A percentile compares a stretch with the other conserved stretches of the same genome.
phyloP scores from a whole-genome alignment of 2,888 invertebrate species.

The Noctua janthina region DNA sequence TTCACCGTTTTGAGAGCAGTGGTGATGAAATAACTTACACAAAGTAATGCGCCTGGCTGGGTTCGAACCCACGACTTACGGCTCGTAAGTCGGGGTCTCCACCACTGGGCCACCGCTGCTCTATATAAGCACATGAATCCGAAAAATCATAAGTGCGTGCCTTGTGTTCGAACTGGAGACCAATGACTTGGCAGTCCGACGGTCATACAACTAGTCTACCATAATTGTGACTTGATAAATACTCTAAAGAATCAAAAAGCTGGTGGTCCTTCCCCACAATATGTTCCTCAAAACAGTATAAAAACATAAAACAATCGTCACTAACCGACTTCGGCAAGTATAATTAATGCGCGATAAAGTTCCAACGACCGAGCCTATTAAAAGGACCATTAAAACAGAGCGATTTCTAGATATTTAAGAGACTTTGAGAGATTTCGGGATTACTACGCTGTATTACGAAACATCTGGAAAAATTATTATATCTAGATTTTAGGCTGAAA shows the following conservation, averaged over 20 bases:
- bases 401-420: constrained; percentile 50
- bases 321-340: constrained; percentile 62
- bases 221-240: background rate
- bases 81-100: too few relatives aligned
- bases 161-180: too few relatives aligned
- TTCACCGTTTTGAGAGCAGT: too few relatives aligned
- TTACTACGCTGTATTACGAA: constrained; percentile 33
- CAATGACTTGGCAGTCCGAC: too few relatives aligned
- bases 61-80: too few relatives aligned
- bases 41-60: too few relatives aligned
- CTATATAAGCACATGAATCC: too few relatives aligned
- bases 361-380: constrained; percentile 70
- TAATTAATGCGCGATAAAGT: constrained; percentile 72
- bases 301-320: constrained; percentile 68
- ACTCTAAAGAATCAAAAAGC: background rate
- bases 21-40: too few relatives aligned
- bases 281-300: constrained; percentile 32
- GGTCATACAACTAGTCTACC: too few relatives aligned
- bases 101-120: too few relatives aligned
- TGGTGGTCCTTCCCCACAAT: constrained; percentile 10
- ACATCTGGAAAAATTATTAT: constrained; percentile 39
- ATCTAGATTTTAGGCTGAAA: constrained; percentile 28
- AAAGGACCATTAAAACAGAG: constrained; percentile 68
- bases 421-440: constrained; percentile 53
- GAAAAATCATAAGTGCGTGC: too few relatives aligned